phyloP scores from a whole-genome alignment of 2,113 vertebrate genomes.

The Cnemophilus loriae region DNA sequence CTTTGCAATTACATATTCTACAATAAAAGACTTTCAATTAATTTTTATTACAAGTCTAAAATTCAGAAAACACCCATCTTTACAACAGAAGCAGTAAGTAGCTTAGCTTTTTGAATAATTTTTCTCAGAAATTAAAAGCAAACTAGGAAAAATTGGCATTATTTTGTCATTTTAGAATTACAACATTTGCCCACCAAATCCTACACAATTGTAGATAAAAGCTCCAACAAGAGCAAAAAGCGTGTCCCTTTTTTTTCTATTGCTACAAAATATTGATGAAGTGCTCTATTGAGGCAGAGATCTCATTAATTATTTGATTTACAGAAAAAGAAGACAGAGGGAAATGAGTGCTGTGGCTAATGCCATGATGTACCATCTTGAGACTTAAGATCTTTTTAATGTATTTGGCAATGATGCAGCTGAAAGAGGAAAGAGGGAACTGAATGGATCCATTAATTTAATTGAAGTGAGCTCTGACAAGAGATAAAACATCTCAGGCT shows the following conservation, averaged over 20 bases:
- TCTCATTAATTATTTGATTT: conserved; percentile 90
- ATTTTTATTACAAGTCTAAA: background rate
- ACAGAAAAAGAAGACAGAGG: conserved; percentile 75
- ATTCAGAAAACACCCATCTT: background rate
- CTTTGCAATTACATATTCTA: background rate
- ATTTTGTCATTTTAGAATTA: conserved; percentile 74
- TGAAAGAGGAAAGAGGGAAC: conserved; percentile 89
- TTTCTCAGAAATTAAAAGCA: conserved; percentile 43
- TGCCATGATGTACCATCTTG: conserved; percentile 94
- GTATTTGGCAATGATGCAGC: conserved; percentile 85
- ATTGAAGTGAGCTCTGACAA: conserved; percentile 93
- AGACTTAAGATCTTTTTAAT: conserved; percentile 99
- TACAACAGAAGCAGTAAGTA: background rate
- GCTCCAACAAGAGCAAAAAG: conserved; percentile 62
- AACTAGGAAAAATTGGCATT: conserved; percentile 68
- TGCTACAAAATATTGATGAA: conserved; percentile 79
- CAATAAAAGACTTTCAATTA: background rate
- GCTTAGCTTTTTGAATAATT: conserved; percentile 17
- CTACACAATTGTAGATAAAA: conserved; percentile 71
- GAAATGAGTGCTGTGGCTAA: conserved; percentile 85
- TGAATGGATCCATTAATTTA: conserved; percentile 99
- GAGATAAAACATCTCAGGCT: conserved; percentile 94
- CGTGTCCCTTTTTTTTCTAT: conserved; percentile 41
- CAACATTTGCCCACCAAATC: conserved; percentile 61
- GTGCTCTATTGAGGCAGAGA: conserved; percentile 74